A percentile compares a stretch with the other conserved stretches of the same genome.
Evolutionary conservation across 2,888 invertebrate species (phyloP).

Genomic region (Harpalus rubripes): DNA sequence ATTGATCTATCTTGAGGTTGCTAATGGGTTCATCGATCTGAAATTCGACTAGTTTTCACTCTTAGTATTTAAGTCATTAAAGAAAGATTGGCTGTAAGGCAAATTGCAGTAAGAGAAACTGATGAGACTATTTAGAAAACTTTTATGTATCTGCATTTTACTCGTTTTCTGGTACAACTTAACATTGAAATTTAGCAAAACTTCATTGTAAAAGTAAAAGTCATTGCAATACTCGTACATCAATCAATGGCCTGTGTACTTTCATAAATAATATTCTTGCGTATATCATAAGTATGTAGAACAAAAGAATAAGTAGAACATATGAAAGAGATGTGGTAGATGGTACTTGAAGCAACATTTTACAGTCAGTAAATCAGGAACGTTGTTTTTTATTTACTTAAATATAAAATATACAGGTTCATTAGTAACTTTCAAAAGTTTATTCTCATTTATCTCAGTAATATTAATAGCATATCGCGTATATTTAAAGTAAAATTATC

Average conservation of each 20-base stretch:
- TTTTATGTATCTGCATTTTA: constrained; percentile 9
- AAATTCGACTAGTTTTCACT: constrained; percentile 20
- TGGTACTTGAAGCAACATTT: too few relatives aligned
- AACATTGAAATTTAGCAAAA: background rate
- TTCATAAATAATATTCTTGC: background rate
- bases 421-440: too few relatives aligned
- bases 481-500: too few relatives aligned
- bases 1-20: background rate
- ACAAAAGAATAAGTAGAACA: too few relatives aligned
- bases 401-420: too few relatives aligned
- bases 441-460: too few relatives aligned
- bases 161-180: background rate
- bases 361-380: too few relatives aligned
- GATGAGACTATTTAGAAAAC: constrained; percentile 7
- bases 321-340: too few relatives aligned
- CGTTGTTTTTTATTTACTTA: too few relatives aligned
- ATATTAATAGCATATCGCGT: too few relatives aligned
- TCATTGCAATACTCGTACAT: background rate
- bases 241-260: background rate
- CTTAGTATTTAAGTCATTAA: constrained; percentile 5
- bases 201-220: background rate
- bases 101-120: constrained; percentile 15
- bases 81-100: constrained; percentile 20
- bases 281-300: too few relatives aligned
- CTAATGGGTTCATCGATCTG: constrained; percentile 21